These are phyloP conservation scores for Heliconius charithonia DNA, from an alignment of 2,888 invertebrate genomes.

Conservation along the genomic window DNA sequence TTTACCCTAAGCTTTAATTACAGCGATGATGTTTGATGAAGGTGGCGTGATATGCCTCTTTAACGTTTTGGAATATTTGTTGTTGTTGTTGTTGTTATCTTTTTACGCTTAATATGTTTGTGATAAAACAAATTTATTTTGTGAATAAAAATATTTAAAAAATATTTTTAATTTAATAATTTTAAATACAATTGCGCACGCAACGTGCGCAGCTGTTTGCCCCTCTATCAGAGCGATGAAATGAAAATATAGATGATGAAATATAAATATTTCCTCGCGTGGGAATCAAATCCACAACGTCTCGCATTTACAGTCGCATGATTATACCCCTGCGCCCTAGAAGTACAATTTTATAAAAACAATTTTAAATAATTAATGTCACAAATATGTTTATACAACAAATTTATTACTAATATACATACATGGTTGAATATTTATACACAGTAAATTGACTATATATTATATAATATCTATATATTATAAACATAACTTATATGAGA, in stretches of 20 bases:
- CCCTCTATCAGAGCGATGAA: too few relatives aligned
- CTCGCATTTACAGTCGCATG: too few relatives aligned
- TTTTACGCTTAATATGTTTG: slow-evolving; percentile 1
- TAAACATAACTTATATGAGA: slow-evolving; percentile 13
- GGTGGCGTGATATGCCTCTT: slow-evolving; percentile 62
- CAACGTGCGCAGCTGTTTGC: too few relatives aligned
- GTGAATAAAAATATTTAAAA: neutral
- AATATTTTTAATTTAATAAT: neutral
- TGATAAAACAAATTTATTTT: neutral
- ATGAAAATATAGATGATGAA: too few relatives aligned
- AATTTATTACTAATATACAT: neutral
- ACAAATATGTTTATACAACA: neutral
- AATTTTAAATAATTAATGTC: neutral
- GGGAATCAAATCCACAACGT: too few relatives aligned
- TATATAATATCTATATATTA: slow-evolving; percentile 2
- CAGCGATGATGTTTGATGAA: slow-evolving; percentile 70
- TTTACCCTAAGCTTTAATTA: slow-evolving; percentile 80
- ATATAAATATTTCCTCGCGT: too few relatives aligned
- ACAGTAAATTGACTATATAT: neutral
- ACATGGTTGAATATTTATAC: neutral
- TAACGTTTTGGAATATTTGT: slow-evolving; percentile 31
- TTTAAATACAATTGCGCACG: too few relatives aligned
- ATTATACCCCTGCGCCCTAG: too few relatives aligned
- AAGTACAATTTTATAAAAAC: neutral
- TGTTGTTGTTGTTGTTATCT: neutral